These are phyloP conservation scores for Eublepharis macularius DNA, from an alignment of 2,113 vertebrate species.

Conservation along the genomic window DNA sequence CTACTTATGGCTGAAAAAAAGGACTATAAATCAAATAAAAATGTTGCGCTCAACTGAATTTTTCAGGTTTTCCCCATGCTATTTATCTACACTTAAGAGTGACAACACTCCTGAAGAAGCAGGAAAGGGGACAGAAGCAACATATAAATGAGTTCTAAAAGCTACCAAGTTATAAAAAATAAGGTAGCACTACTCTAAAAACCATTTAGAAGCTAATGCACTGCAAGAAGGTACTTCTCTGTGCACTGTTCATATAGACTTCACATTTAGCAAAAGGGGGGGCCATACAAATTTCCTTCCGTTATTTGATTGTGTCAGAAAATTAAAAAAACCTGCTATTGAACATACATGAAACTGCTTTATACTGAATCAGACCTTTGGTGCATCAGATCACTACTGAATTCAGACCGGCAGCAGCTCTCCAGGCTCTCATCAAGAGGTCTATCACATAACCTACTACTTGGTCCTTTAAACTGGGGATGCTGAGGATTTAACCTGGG, in stretches of 20 bases:
- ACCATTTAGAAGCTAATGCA: not conserved
- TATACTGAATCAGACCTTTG: not conserved
- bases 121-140: not conserved
- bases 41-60: not conserved
- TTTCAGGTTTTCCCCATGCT: not conserved
- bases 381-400: too few relatives aligned
- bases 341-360: too few relatives aligned
- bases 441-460: too few relatives aligned
- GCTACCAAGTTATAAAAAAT: slow-evolving; percentile 17
- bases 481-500: too few relatives aligned
- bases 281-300: not conserved
- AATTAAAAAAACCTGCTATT: not conserved
- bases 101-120: not conserved
- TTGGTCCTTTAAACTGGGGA: too few relatives aligned
- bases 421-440: too few relatives aligned
- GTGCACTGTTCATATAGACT: not conserved
- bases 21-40: not conserved
- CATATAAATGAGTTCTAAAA: not conserved
- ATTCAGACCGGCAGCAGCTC: too few relatives aligned
- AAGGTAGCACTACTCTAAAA: not conserved
- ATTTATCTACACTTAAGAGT: not conserved
- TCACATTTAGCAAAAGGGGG: not conserved
- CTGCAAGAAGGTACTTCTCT: not conserved
- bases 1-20: not conserved
- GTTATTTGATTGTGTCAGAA: not conserved